Percentiles rank a stretch among this genome's conserved stretches.
Evolutionary conservation across 2,113 vertebrate genomes (phyloP).

Genomic region (Theristicus caerulescens): DNA sequence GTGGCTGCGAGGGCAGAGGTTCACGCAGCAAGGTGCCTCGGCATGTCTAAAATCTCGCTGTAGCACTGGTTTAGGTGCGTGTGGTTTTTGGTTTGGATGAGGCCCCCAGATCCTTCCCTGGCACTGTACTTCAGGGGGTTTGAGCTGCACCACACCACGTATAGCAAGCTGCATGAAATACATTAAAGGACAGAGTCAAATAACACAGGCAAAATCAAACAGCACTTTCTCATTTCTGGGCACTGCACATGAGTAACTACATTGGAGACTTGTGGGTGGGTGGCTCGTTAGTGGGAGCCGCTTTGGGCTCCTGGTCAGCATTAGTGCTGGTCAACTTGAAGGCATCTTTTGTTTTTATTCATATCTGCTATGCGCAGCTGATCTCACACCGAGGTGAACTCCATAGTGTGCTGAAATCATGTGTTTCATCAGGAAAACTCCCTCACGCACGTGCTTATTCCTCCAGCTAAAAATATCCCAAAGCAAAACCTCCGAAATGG

Average conservation of each 20-base stretch:
- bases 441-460: constrained; percentile 1
- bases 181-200: not conserved
- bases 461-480: constrained; percentile 56
- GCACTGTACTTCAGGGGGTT: not conserved
- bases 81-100: not conserved
- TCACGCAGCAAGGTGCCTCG: rapidly evolving
- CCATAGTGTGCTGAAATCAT: not conserved
- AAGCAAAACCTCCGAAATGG: constrained; percentile 47
- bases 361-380: not conserved
- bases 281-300: not conserved
- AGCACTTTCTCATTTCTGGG: not conserved
- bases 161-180: not conserved
- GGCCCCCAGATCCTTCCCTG: not conserved
- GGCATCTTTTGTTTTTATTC: constrained; percentile 8
- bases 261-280: not conserved
- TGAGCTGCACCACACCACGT: not conserved
- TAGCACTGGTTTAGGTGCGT: not conserved
- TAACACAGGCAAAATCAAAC: not conserved
- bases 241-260: not conserved
- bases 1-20: not conserved
- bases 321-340: not conserved
- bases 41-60: not conserved
- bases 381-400: not conserved
- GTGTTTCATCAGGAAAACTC: constrained; percentile 48
- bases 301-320: not conserved